Evolutionary conservation across 2,888 invertebrate species (phyloP).

Genomic region (Physocephala rufipes): DNA sequence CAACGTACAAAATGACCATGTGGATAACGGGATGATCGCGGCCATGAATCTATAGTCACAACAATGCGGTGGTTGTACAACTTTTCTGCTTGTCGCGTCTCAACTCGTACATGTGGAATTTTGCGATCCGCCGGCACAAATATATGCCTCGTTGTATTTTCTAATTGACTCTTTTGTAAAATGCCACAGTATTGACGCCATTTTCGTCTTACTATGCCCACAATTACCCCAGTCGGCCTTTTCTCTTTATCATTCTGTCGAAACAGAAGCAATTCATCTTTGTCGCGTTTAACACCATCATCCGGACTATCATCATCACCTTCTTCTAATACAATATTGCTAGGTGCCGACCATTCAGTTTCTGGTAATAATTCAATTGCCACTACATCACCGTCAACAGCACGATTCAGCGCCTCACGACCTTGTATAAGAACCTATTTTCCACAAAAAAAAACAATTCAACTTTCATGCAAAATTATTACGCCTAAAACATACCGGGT

Average conservation of each 20-base stretch:
- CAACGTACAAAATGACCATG: conserved; percentile 95
- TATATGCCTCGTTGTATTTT: conserved; percentile 78
- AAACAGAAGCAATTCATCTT: conserved; percentile 68
- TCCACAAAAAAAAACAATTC: too few relatives aligned
- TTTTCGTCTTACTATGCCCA: conserved; percentile 95
- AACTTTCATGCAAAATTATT: background rate
- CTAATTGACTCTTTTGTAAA: conserved; percentile 78
- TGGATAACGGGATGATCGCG: conserved; percentile 90
- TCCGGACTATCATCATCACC: conserved; percentile 74
- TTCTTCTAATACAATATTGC: conserved; percentile 81
- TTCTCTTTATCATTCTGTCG: conserved; percentile 62
- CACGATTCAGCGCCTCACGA: conserved; percentile 85
- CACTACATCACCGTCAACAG: conserved; percentile 93
- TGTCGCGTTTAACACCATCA: conserved; percentile 61
- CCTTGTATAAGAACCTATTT: conserved; percentile 85
- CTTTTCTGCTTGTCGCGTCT: conserved; percentile 88
- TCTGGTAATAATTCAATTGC: conserved; percentile 90
- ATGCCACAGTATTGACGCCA: conserved; percentile 99
- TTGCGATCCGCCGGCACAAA: conserved; percentile 95
- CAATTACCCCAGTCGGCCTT: conserved; percentile 79
- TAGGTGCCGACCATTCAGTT: conserved; percentile 89
- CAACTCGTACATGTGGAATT: conserved; percentile 94
- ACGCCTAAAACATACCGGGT: conserved; percentile 71
- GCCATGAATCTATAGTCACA: conserved; percentile 97
- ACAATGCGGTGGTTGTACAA: conserved; percentile 87